These are phyloP conservation scores for Drosophila pruinosa DNA, from an alignment of 1,140 invertebrate species.

Conservation along the genomic window DNA sequence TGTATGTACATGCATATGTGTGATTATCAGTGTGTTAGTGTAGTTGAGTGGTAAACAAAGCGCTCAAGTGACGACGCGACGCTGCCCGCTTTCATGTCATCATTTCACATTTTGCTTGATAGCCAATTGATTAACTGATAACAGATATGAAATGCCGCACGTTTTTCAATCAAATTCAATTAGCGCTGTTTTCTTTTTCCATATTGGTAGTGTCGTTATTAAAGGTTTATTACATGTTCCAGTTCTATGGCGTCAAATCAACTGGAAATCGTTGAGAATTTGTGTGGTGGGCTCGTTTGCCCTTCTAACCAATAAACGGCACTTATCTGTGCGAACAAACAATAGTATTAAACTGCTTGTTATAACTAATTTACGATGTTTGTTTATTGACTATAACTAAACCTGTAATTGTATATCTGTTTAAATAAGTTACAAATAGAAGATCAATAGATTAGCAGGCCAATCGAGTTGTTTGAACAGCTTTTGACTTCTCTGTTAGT, in stretches of 20 bases:
- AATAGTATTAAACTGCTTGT: too few species aligned
- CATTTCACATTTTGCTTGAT: slow-evolving; percentile 23
- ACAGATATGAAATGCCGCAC: slow-evolving; percentile 51
- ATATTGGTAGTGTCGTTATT: neutral
- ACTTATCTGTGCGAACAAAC: neutral
- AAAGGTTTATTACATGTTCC: slow-evolving; percentile 4
- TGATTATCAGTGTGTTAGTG: neutral
- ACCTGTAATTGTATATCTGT: neutral
- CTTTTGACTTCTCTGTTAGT: neutral
- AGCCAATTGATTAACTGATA: slow-evolving; percentile 11
- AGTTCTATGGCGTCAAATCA: neutral
- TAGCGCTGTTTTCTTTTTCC: slow-evolving; percentile 24
- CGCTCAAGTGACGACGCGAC: slow-evolving; percentile 45
- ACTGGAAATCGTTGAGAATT: neutral
- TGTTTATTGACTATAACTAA: neutral
- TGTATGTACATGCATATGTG: neutral
- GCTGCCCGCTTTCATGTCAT: neutral
- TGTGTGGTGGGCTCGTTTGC: neutral
- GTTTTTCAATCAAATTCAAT: slow-evolving; percentile 59
- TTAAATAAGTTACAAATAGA: neutral
- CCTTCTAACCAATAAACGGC: neutral
- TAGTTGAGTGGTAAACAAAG: slow-evolving; percentile 58
- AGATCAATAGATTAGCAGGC: too few species aligned
- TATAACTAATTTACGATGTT: neutral
- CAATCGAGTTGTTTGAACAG: too few species aligned